A percentile compares a stretch with the other conserved stretches of the same genome.
Evolutionary conservation across 2,888 invertebrate species (phyloP).

Genomic region (Spatulosminthurus flaviceps): DNA sequence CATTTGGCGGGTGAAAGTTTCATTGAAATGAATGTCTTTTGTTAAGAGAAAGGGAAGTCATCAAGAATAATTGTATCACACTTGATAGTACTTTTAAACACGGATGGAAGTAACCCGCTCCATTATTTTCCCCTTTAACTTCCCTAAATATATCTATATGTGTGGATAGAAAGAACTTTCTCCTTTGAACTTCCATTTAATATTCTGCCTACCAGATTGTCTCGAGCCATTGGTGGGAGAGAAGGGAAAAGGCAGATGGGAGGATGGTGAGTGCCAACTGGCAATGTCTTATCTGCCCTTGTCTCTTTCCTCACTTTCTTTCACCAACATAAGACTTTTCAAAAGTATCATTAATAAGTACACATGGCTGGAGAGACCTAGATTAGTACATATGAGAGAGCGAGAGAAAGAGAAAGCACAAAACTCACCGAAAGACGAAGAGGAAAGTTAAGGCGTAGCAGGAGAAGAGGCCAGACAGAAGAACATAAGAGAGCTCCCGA

Average conservation of each 20-base stretch:
- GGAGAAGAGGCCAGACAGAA: constrained; percentile 87
- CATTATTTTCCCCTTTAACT: not conserved
- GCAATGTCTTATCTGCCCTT: constrained; percentile 42
- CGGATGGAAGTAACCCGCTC: too few relatives aligned
- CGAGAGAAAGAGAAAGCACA: not conserved
- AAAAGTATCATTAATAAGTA: too few relatives aligned
- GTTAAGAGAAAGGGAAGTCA: too few relatives aligned
- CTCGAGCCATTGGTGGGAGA: not conserved
- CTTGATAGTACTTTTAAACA: too few relatives aligned
- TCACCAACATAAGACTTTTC: too few relatives aligned
- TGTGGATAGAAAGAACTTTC: not conserved
- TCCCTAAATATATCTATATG: not conserved
- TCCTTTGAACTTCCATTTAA: not conserved
- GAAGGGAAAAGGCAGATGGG: not conserved
- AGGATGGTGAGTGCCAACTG: constrained; percentile 39
- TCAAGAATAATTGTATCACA: too few relatives aligned
- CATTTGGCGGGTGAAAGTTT: too few relatives aligned
- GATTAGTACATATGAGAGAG: too few relatives aligned
- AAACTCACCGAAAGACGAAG: constrained; percentile 74
- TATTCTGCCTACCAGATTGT: not conserved
- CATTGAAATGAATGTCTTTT: too few relatives aligned
- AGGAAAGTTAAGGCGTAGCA: constrained; percentile 94
- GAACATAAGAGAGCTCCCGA: constrained; percentile 86
- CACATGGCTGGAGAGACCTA: too few relatives aligned
- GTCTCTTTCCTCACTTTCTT: not conserved